Base-by-base conservation (phyloP, 2,113 vertebrate species). In the Coryphaenoides rupestris region DNA sequence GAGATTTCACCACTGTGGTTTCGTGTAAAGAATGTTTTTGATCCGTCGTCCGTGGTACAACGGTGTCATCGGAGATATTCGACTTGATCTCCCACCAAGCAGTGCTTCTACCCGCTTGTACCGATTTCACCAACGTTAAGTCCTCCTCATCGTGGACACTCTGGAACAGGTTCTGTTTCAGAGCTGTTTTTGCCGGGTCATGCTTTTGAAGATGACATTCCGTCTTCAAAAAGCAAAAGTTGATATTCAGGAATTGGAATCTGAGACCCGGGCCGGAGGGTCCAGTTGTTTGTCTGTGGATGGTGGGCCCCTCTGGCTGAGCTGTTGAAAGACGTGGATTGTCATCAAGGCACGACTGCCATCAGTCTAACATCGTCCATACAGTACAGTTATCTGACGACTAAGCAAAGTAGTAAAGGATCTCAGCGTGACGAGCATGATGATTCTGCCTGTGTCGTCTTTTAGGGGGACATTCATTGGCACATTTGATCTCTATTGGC, bases 71-170 rank as follows among this genome's bases (percentile, higher is more conserved):
- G 24, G 23, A 68, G 72, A 75, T 79, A 75, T 85, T 82, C 62
- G 82, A 75, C 76, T 77, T 79, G 74, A 84, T 79, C 75, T 79
- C 13, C 60, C 2, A 3, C 53, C 65, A 45, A 68, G 62, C 54
- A 72, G 59, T 50, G 69, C 61, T 77, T 63, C 46, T 60, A 55
- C 74, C 70, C 55, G 68, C 71, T n/a, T n/a, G n/a, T 74, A 63
- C 74, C 81, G 73, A 72, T 85, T 82, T 82, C 84, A 77, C 76
- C 61, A 73, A 45, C 74, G 69, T 78, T 80, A 60, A 54, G 60
- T 73, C 71, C 72, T 66, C 68, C 71, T 69, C 64, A 69, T 65
- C 64, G 65, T 22, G 26, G 52, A 26, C n/a, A 23, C 58, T 74
- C 57, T 67, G 28, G 78, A 69, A 67, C 62, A 60, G 66, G 50